Evolutionary conservation across 1,140 invertebrate species (phyloP), one percentile per base, ranked within the genome.

Genomic region (Acromyrmex echinatior): DNA sequence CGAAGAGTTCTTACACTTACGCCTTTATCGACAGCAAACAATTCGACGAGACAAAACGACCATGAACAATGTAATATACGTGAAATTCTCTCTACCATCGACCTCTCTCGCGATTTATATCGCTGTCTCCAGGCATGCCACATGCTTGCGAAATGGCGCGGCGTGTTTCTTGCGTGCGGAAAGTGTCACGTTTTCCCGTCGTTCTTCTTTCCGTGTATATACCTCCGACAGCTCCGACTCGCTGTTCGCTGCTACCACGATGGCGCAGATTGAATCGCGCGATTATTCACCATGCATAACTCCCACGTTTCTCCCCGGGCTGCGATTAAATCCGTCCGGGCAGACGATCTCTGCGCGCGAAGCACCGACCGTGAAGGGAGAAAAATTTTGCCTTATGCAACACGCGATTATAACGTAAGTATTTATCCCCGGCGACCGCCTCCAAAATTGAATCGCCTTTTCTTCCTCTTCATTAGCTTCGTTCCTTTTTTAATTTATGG

Each of bases 331-430:
- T 90, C 66, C 89, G 85, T 51, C 56, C 45, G 25, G 62, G 49
- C 79, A 35, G 53, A 78, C 86, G 86, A 80, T 88, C 78, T 62
- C 71, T 28, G 28, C 58, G 21, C 39, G 56, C 58, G 60, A 91
- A 82, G 60, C 80, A 71, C 63, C 86, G 86, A 35, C 81, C 73
- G 87, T 90, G 77, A 81, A 86, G 66, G 25, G 66, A 70, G 80
- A 86, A 88, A 87, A 90, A 91, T 91, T 91, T 82, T 71, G 81
- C 81, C 78, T 91, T 91, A 91, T 86, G 77, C 81, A 91, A 91
- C 53, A 25, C 39, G 7, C 18, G 53, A 73, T 73, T 74, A 62
- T 45, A 62, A 25, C 28, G 63, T 9, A 63, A 7, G 35, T 14
- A n/a, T 35, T 45, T 31, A 39, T 68, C 56, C 25, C 35, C 35